A percentile compares a stretch with the other conserved stretches of the same genome.
These are phyloP conservation scores for Melanotaenia trifasciata DNA, from an alignment of 2,797 vertebrate species.

Conservation along the genomic window DNA sequence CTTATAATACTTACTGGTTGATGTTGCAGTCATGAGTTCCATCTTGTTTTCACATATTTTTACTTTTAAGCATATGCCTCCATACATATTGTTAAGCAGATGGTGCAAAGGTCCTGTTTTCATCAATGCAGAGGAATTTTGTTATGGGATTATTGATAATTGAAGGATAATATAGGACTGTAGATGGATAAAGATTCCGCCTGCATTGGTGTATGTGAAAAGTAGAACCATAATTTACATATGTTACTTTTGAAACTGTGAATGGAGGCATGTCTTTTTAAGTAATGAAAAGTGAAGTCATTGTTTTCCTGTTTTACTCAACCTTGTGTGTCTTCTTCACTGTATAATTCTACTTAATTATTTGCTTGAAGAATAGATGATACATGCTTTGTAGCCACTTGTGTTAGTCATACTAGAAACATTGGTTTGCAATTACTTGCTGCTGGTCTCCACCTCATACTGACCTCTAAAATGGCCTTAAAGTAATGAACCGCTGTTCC, in stretches of 20 bases:
- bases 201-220: conserved; percentile 29
- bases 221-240: conserved; percentile 8
- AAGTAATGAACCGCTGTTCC: conserved; percentile 87
- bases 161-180: conserved; percentile 16
- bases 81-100: conserved; percentile 19
- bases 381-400: conserved; percentile 83
- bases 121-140: conserved; percentile 7
- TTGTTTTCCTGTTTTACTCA: conserved; percentile 46
- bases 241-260: conserved; percentile 1
- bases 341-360: conserved; percentile 57
- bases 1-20: conserved; percentile 13
- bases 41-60: conserved; percentile 37
- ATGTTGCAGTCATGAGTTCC: conserved; percentile 26
- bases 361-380: conserved; percentile 43
- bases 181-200: conserved; percentile 2
- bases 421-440: conserved; percentile 82
- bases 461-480: conserved; percentile 90
- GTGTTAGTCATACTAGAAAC: conserved; percentile 81
- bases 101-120: conserved; percentile 6
- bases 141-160: conserved; percentile 13
- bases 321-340: conserved; percentile 71
- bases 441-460: conserved; percentile 82
- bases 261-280: conserved; percentile 45
- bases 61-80: conserved; percentile 49
- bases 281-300: conserved; percentile 77